phyloP scores from a whole-genome alignment of 2,113 vertebrate genomes.

The Struthio camelus region DNA sequence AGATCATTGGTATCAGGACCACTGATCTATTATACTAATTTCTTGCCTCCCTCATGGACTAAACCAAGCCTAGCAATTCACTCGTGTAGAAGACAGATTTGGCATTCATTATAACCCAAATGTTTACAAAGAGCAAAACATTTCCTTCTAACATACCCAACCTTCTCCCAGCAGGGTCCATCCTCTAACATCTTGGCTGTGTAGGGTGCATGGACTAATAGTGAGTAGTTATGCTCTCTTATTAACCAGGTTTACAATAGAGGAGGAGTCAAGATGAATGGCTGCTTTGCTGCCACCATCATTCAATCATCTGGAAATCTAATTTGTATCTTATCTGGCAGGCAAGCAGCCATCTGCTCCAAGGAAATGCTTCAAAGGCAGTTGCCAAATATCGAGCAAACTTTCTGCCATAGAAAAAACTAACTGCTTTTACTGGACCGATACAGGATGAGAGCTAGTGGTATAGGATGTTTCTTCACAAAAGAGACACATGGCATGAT shows the following conservation, averaged over 20 bases:
- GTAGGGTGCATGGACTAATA: rapidly evolving
- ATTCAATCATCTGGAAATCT: constrained; percentile 77
- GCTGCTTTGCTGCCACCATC: constrained; percentile 49
- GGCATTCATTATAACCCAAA: constrained; percentile 5
- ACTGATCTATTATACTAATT: background rate
- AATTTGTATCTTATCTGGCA: constrained; percentile 71
- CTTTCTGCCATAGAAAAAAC: constrained; percentile 60
- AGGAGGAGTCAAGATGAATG: constrained; percentile 42
- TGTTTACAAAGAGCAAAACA: constrained; percentile 3
- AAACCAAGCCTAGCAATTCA: background rate
- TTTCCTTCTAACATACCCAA: background rate
- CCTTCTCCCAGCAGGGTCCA: background rate
- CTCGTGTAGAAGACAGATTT: background rate
- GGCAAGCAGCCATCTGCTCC: constrained; percentile 76
- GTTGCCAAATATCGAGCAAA: constrained; percentile 65
- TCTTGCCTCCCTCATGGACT: background rate
- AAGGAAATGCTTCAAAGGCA: constrained; percentile 70
- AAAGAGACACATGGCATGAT: background rate
- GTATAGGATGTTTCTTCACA: constrained; percentile 3
- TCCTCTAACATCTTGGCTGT: background rate
- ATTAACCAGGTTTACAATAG: background rate
- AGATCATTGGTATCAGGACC: background rate
- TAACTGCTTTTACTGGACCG: constrained; percentile 70
- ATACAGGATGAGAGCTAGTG: constrained; percentile 52
- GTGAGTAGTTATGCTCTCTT: background rate